These are phyloP conservation scores for Nyctibius bracteatus DNA, from an alignment of 2,113 vertebrate species.

Conservation along the genomic window DNA sequence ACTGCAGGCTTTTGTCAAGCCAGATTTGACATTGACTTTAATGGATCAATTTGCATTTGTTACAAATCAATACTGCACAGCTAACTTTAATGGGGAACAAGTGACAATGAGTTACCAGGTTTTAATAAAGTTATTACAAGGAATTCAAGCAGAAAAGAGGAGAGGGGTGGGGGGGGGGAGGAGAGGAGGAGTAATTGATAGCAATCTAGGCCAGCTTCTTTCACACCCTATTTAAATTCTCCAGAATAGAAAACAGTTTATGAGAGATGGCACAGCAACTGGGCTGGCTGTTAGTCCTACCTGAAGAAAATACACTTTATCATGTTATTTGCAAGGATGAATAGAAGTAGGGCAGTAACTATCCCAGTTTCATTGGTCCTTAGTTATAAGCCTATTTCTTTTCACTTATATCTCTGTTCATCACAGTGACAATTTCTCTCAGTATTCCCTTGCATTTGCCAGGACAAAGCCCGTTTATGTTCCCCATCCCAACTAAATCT, in stretches of 20 bases:
- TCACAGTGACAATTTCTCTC: neutral
- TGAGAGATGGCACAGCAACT: neutral
- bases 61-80: neutral
- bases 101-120: neutral
- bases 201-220: neutral
- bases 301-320: neutral
- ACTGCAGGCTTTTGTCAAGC: neutral
- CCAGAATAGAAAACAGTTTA: neutral
- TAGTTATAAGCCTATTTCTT: neutral
- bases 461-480: neutral
- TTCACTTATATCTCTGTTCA: neutral
- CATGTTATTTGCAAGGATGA: neutral
- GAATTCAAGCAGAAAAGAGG: neutral
- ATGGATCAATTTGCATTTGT: neutral
- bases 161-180: neutral
- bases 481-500: neutral
- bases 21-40: neutral
- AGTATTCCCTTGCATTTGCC: neutral
- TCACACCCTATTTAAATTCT: neutral
- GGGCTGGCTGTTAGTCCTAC: neutral
- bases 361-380: neutral
- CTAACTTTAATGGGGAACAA: neutral
- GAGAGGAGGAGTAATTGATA: neutral
- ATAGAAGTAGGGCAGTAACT: neutral
- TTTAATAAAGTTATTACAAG: neutral